Evolutionary conservation across 2,797 vertebrate species (phyloP), one percentile per base, ranked within the genome.

Genomic region (Merluccius polli): DNA sequence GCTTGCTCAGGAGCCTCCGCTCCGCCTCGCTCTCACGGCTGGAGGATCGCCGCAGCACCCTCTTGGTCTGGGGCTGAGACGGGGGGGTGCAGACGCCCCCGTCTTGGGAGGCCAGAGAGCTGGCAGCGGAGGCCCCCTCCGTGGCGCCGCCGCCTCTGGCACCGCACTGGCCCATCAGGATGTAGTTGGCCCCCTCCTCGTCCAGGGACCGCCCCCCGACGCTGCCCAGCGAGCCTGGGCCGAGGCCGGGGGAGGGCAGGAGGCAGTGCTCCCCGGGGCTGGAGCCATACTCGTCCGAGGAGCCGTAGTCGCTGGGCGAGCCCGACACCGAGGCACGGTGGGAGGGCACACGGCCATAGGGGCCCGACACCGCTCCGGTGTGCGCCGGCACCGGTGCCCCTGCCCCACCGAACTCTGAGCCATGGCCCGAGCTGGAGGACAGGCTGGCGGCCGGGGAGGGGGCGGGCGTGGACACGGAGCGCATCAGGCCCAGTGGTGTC

Each of bases 221-320:
- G 8, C 90, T 93, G 65, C 90, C 86, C 41, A 90, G 74, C 32
- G 92, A 93, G 33, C 88, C 91, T 71, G 89, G 89, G 4, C 89
- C 83, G n/a, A 90, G 86, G 70, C 82, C 87, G 0, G 87, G 89
- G 6, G 90, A 91, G 21, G 92, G 84, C 1, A 91, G 85, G 41
- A 90, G 86, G 1, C 90, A 85, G 72, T 92, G 91, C 81, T 95
- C 94, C 3, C 93, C 91, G 1, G 95, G 95, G 86, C 95, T 96
- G 3, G 94, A 95, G 79, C 92, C 94, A 2, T 94, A 95, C 77
- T 96, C 95, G 4, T 95, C 95, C 0, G 95, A 95, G 2, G 95
- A 96, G 30, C 93, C 94, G 1, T 94, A 94, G 85, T 95, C 94
- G 27, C 93, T 94, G n/a, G 92, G 83, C 21, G 94, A 95, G 29